phyloP scores from a whole-genome alignment of 2,888 invertebrate species.

The Temnothorax unifasciatus region DNA sequence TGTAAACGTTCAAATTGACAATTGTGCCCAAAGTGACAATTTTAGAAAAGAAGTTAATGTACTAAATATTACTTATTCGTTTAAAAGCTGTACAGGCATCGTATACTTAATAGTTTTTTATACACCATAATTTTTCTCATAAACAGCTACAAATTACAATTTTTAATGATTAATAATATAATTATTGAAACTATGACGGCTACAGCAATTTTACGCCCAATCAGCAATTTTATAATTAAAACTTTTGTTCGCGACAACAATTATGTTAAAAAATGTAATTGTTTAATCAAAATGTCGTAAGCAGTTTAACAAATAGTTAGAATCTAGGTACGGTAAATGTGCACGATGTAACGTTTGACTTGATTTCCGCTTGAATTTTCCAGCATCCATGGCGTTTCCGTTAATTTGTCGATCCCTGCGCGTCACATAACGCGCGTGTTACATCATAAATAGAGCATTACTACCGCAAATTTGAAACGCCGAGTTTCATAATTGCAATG shows the following conservation, averaged over 20 bases:
- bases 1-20: not conserved
- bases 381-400: conserved; percentile 53
- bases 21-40: not conserved
- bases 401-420: conserved; percentile 46
- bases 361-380: conserved; percentile 49
- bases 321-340: not conserved
- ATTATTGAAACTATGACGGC: not conserved
- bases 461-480: conserved; percentile 72
- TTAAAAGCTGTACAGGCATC: not conserved
- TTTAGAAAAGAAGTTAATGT: not conserved
- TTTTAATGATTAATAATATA: conserved; percentile 6
- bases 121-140: not conserved
- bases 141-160: not conserved
- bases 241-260: not conserved
- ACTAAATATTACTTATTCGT: not conserved
- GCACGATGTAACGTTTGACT: conserved; percentile 22
- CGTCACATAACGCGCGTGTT: conserved; percentile 30
- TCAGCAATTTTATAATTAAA: not conserved
- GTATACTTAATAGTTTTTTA: not conserved
- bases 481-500: conserved; percentile 72
- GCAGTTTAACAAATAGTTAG: not conserved
- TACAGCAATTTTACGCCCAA: not conserved
- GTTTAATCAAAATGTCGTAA: not conserved
- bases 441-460: conserved; percentile 69
- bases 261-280: not conserved